phyloP scores from a whole-genome alignment of 1,140 invertebrate species.

The Nylanderia fulva region DNA sequence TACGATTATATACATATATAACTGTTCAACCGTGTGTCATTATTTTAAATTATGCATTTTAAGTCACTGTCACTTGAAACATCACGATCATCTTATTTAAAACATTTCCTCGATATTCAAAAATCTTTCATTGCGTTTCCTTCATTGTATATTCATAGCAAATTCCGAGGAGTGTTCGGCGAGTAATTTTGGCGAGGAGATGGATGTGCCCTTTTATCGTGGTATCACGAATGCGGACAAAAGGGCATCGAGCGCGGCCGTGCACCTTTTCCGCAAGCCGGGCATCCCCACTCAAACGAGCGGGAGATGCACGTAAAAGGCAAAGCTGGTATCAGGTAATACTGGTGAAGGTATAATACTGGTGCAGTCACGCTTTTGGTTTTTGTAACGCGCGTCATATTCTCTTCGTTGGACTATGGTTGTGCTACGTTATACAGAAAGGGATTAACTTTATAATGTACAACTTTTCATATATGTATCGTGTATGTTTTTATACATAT shows the following conservation, averaged over 20 bases:
- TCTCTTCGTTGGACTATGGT: no score
- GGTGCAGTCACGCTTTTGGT: slow-evolving; percentile 42
- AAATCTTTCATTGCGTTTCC: neutral
- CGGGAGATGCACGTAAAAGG: slow-evolving; percentile 80
- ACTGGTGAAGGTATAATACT: slow-evolving; percentile 57
- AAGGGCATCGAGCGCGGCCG: slow-evolving; percentile 74
- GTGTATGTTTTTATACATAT: no score
- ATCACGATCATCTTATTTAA: neutral
- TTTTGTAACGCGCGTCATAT: neutral
- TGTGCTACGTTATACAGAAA: neutral
- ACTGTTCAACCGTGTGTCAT: neutral
- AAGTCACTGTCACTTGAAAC: slow-evolving; percentile 8
- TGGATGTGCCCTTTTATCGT: slow-evolving; percentile 38
- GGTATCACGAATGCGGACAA: slow-evolving; percentile 67
- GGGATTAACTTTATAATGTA: neutral
- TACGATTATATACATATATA: neutral
- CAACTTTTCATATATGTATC: neutral
- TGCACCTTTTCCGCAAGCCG: slow-evolving; percentile 65
- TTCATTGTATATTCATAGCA: neutral
- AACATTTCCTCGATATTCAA: neutral
- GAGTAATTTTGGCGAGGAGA: neutral
- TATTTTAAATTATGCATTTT: neutral
- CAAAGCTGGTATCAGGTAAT: slow-evolving; percentile 80
- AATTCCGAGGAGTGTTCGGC: neutral
- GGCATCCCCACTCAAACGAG: slow-evolving; percentile 75